Conservation (phyloP, 1,140 invertebrate species). For the Lordiphosa stackelbergi region DNA sequence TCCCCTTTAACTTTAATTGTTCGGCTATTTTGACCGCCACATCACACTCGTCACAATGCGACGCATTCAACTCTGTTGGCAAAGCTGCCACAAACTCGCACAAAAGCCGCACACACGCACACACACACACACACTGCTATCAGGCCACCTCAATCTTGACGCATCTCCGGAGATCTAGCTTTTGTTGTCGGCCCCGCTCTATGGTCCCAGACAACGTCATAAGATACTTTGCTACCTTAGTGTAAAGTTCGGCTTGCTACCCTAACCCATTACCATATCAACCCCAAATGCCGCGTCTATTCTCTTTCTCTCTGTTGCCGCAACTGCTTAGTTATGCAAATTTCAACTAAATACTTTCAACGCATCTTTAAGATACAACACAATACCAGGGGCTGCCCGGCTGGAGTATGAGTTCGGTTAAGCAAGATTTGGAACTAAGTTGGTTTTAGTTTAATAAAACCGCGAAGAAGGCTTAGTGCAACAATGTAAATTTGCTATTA, state of each 20-base stretch:
- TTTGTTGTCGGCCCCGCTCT: slow-evolving; percentile 24
- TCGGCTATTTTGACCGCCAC: slow-evolving; percentile 75
- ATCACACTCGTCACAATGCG: slow-evolving; percentile 74
- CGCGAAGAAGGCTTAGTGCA: background rate
- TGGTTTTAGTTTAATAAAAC: background rate
- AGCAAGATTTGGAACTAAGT: background rate
- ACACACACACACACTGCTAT: slow-evolving; percentile 41
- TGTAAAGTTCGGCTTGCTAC: slow-evolving; percentile 10
- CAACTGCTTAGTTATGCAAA: slow-evolving; percentile 75
- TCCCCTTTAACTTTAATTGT: slow-evolving; percentile 50
- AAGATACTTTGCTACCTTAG: slow-evolving; percentile 61
- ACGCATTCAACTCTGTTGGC: slow-evolving; percentile 65
- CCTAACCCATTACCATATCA: slow-evolving; percentile 19
- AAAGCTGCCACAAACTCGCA: slow-evolving; percentile 58
- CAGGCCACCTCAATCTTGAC: slow-evolving; percentile 56
- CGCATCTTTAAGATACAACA: slow-evolving; percentile 56
- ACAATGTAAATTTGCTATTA: background rate
- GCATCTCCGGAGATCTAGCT: slow-evolving; percentile 36
- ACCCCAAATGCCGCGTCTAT: slow-evolving; percentile 21
- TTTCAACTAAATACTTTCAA: slow-evolving; percentile 68
- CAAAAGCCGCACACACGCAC: slow-evolving; percentile 46
- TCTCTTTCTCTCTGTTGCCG: slow-evolving; percentile 43
- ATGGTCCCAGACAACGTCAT: slow-evolving; percentile 54
- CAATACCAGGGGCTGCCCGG: slow-evolving; percentile 16
- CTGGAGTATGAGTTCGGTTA: background rate